Evolutionary conservation across 1,140 invertebrate genomes (phyloP), one percentile per base, ranked within the genome.

Genomic region (Hyles vespertilio): DNA sequence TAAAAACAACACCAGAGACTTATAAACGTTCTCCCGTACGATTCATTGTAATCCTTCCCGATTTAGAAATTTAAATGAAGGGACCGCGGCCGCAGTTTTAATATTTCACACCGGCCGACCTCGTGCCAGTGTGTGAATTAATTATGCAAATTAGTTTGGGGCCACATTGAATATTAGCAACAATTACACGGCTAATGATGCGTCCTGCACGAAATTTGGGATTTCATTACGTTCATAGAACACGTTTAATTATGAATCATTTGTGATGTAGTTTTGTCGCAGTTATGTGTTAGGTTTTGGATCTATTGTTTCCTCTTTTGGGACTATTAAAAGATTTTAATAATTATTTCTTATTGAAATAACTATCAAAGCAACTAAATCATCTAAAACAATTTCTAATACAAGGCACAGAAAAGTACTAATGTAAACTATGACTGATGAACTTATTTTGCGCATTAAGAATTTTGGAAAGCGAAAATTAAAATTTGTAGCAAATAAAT

Each of bases 61-160:
- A 72, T 78, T 79, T 76, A 72, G 71, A 81, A 81, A 76, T 83
- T 79, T 78, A 81, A 79, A 79, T 79, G 70, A 79, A 70, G 70
- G 72, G 72, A 68, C 70, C 60, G 56, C 47, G 59, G 22, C 70
- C 68, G 65, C 67, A 59, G 71, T 74, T 77, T 74, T 77, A 77
- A 81, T 79, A 83, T 77, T 79, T 78, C 67, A 76, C 58, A 54
- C 43, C n/a, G 52, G 52, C 54, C 64, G 51, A 51, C 22, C 32
- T 9, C n/a, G 50, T 51, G 22, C 22, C 9, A 68, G 71, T 76
- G 65, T 68, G 72, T 65, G 66, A 80, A 80, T 81, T 80, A 80
- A 81, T 81, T 84, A 80, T 80, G 75, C 58, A 79, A 81, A 84
- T 82, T 70, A 79, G 70, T 76, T 72, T 72, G 71, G 56, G 69